Base-by-base conservation (phyloP, 2,113 vertebrate species). In the Pelecanus crispus region DNA sequence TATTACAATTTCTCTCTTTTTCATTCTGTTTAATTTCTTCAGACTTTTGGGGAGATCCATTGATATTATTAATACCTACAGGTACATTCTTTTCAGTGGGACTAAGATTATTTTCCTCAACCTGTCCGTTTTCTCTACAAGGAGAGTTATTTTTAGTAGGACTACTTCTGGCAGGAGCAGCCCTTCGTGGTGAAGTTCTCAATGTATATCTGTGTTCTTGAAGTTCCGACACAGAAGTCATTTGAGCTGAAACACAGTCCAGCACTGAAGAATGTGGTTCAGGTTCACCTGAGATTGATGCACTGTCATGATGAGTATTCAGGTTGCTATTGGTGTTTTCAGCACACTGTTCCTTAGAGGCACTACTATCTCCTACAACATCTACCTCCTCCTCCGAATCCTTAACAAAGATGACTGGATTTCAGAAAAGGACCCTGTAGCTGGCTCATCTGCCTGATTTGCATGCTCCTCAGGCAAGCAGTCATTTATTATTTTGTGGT, bases 141-240 rank as follows among this genome's bases (percentile, higher is more conserved):
- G 99, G 98, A 97, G 99, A 99, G 95, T 95, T 97, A 90, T 96
- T 98, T 98, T 99, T 99, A 87, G 98, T 98, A 95, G 98, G 98
- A 96, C 99, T 98, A 65, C 97, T 96, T 98, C 98, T 99, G 93
- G 97, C 94, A 81, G 98, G 98, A 81, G 97, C 97, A 12, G 98
- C 98, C 97, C 98, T 98, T 96, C 99, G 98, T 56, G 99, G 99
- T 81, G 99, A 99, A 97, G 99, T 99, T 98, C 99, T 99, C 97
- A 99, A 97, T 19, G 99, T 99, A 66, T 99, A 99, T 95, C 99
- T 98, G 97, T 99, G 99, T 98, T 99, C 99, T 88, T 99, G 99
- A 94, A 99, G 99, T 97, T 99, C 99, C 14, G 98, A 98, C 85
- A 99, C 91, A 95, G 98, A 98, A 86, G 98, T 97, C 94, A 98